Evolutionary conservation across 2,888 invertebrate species (phyloP).

Genomic region (Eupithecia centaureata): DNA sequence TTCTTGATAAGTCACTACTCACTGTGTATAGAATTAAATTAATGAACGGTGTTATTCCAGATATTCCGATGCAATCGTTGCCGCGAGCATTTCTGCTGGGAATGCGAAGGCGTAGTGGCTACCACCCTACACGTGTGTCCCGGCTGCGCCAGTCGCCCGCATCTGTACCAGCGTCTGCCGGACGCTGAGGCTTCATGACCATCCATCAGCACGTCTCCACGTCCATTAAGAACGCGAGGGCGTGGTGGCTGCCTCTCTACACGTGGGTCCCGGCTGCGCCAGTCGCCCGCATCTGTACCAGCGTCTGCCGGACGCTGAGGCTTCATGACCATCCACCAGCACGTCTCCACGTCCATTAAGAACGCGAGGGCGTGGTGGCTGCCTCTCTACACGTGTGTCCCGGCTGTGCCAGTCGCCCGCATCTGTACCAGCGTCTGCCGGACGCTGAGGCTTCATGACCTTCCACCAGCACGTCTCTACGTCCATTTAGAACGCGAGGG

Average conservation of each 20-base stretch:
- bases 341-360: background rate
- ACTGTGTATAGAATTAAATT: too few relatives aligned
- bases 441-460: slow-evolving; percentile 54
- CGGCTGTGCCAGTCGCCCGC: too few relatives aligned
- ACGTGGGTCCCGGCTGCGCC: slow-evolving; percentile 53
- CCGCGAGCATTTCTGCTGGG: slow-evolving; percentile 92
- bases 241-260: slow-evolving; percentile 87
- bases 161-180: slow-evolving; percentile 75
- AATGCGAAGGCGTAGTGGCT: slow-evolving; percentile 97
- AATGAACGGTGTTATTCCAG: slow-evolving; percentile 77
- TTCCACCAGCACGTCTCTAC: slow-evolving; percentile 73
- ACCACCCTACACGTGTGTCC: slow-evolving; percentile 98
- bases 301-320: slow-evolving; percentile 60
- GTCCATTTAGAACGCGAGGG: slow-evolving; percentile 91
- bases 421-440: too few relatives aligned
- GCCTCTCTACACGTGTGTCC: too few relatives aligned
- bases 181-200: slow-evolving; percentile 59
- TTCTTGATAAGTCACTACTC: too few relatives aligned
- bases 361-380: background rate
- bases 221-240: slow-evolving; percentile 78
- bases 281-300: slow-evolving; percentile 62
- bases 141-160: slow-evolving; percentile 92
- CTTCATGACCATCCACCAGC: slow-evolving; percentile 44
- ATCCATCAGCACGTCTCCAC: background rate
- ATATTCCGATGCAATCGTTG: slow-evolving; percentile 93